Base-by-base conservation (phyloP, 2,797 vertebrate species). In the Poliocrania exsul region DNA sequence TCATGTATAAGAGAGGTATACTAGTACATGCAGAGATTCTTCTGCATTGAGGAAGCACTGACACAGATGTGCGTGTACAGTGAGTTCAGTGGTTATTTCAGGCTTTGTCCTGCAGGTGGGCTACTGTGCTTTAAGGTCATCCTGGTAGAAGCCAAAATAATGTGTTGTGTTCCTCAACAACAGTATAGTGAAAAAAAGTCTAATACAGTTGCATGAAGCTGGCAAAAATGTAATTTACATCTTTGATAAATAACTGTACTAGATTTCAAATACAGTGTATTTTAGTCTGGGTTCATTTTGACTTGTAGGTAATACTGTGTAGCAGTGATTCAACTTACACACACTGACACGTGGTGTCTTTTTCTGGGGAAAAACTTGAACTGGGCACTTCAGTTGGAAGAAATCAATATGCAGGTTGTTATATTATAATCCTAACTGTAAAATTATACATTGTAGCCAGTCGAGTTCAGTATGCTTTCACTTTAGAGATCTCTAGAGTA, bases 391-490 rank as follows among this genome's bases (percentile, higher is more conserved):
- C 26, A 75, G 2, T 67, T 89, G 58, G 62, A 69, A 75, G 58
- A 38, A 85, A 81, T 14, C 17, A 35, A 2, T 88, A 71, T 78
- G 23, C 25, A 57, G 26, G 20, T 37, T 89, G 47, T 44, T 70
- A 40, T 1, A 54, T 8, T 81, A n/a, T 60, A 80, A 78, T 38
- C 11, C 2, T 57, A 64, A 40, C 37, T 67, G 46, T 61, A 87
- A 89, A 81, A 56, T 65, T 70, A 16, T 81, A n/a, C 0, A 0
- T 86, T 86, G 46, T 47, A 86, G 35, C 75, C 66, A 86, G 64
- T 79, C 90, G 66, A 19, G 81, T 95, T 93, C 88, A 90, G 56
- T 95, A 44, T 90, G 44, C 90, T 95, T 95, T 93, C 37, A 66
- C 15, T 86, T 75, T 46, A 84, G 29, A 84, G 28, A 47, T 82